A percentile compares a stretch with the other conserved stretches of the same genome.
These are phyloP conservation scores for Taenaris catops DNA, from an alignment of 2,888 invertebrate genomes.

Conservation along the genomic window DNA sequence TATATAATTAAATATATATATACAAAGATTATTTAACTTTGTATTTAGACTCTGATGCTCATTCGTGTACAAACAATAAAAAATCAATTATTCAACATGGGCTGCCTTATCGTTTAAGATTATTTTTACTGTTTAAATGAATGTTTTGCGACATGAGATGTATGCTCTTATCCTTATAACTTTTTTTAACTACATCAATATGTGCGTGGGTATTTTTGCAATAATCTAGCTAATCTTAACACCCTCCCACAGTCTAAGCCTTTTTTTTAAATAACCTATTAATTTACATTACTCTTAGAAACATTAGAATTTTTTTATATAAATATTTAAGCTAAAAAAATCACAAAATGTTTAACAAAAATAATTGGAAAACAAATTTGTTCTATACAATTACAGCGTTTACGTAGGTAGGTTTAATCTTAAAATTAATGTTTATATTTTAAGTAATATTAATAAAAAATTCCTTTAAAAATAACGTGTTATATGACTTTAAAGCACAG, in stretches of 20 bases:
- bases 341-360: conserved; percentile 7
- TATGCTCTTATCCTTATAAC: conserved; percentile 26
- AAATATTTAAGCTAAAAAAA: conserved; percentile 8
- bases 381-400: conserved; percentile 5
- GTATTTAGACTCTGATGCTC: too few relatives aligned
- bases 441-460: conserved; percentile 15
- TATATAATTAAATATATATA: too few relatives aligned
- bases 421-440: conserved; percentile 12
- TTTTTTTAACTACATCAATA: conserved; percentile 31
- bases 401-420: conserved; percentile 8
- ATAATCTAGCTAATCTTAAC: conserved; percentile 36
- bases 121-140: conserved; percentile 2
- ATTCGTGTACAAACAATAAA: too few relatives aligned
- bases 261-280: conserved; percentile 27
- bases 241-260: conserved; percentile 47
- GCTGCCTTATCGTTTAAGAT: too few relatives aligned
- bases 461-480: conserved; percentile 14
- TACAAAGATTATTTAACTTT: too few relatives aligned
- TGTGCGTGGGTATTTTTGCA: conserved; percentile 60
- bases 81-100: too few relatives aligned
- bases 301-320: conserved; percentile 13
- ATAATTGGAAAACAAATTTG: not conserved
- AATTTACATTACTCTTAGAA: conserved; percentile 25
- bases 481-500: conserved; percentile 21
- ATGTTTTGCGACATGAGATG: conserved; percentile 21